Base-by-base conservation (phyloP, 2,888 invertebrate species). In the Chydorus sphaericus region DNA sequence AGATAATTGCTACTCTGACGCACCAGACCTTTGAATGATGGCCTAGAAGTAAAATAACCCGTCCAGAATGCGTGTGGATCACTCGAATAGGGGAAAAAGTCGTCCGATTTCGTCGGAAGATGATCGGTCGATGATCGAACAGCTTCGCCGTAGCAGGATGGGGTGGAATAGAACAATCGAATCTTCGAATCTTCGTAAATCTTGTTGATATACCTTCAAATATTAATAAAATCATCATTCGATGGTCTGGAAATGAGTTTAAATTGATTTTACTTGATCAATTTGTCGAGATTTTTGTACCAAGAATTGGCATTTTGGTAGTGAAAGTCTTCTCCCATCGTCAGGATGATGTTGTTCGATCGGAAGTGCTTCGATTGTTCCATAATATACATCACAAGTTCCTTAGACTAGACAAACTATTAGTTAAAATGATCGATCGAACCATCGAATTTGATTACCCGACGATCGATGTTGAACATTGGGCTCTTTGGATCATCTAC, bases 271-370 rank as follows among this genome's bases (percentile, higher is more conserved):
- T 71, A 67, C 77, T 79, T 77, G 65, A 94, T 91, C 48, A 93
- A 72, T 68, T 83, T 86, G 69, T 93, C 91, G 69, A 92, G 69
- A 68, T 90, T 91, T 60, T 75, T 78, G 70, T 79, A 93, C 79
- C 85, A 87, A 68, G 80, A 77, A 59, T 77, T 73, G 0, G 92
- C 90, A 63, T 85, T 80, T 66, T 83, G 83, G 67, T 86, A 93
- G 8, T 84, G 83, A 66, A 93, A 93, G 71, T 93, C 92, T 29
- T 83, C 84, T 0, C 93, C 93, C 91, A 92, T 92, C 0, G 91
- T 87, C 57, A 92, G 68, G 55, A 87, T 77, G 0, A 89, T 73
- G 66, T 92, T 84, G 63, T 83, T 79, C 1, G 83, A 81, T 31
- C 74, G 71, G 67, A 81, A 86, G 53, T 68, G 66, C 14, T 66